These are phyloP conservation scores for Leuctra nigra DNA, from an alignment of 2,888 invertebrate species.

Conservation along the genomic window DNA sequence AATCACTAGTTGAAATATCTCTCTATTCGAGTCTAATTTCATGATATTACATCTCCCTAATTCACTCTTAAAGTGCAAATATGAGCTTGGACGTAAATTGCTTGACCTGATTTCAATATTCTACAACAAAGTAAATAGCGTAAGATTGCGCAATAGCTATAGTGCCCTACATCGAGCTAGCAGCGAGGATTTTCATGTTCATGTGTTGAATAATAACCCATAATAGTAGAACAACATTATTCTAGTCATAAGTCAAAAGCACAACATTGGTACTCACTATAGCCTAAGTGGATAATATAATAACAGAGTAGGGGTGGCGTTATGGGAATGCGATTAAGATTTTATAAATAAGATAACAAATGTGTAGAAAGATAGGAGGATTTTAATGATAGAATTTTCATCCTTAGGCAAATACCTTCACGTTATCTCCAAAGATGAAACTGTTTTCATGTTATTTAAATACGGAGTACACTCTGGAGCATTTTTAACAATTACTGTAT, in stretches of 20 bases:
- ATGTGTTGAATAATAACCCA: not conserved
- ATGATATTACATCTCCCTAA: too few relatives aligned
- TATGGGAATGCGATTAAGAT: conserved; percentile 1
- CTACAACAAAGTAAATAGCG: not conserved
- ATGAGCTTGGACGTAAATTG: conserved; percentile 4
- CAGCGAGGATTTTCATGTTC: conserved; percentile 1
- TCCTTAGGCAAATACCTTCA: too few relatives aligned
- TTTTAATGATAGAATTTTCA: too few relatives aligned
- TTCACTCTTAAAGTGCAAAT: too few relatives aligned
- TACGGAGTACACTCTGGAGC: too few relatives aligned
- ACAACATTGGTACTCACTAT: not conserved
- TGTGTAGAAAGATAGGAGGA: too few relatives aligned
- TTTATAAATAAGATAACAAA: not conserved
- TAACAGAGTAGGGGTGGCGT: not conserved
- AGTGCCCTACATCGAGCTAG: not conserved
- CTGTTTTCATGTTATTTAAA: too few relatives aligned
- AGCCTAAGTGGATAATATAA: not conserved
- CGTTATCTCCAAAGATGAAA: too few relatives aligned
- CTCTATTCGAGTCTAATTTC: too few relatives aligned
- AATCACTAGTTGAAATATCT: too few relatives aligned
- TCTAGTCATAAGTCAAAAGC: not conserved
- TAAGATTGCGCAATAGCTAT: not conserved
- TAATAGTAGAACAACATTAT: not conserved
- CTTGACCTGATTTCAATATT: conserved; percentile 7
- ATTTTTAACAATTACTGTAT: too few relatives aligned